Percentiles rank a stretch among this genome's conserved stretches.
These are phyloP conservation scores for Etheostoma spectabile DNA, from an alignment of 2,113 vertebrate species.

Conservation along the genomic window DNA sequence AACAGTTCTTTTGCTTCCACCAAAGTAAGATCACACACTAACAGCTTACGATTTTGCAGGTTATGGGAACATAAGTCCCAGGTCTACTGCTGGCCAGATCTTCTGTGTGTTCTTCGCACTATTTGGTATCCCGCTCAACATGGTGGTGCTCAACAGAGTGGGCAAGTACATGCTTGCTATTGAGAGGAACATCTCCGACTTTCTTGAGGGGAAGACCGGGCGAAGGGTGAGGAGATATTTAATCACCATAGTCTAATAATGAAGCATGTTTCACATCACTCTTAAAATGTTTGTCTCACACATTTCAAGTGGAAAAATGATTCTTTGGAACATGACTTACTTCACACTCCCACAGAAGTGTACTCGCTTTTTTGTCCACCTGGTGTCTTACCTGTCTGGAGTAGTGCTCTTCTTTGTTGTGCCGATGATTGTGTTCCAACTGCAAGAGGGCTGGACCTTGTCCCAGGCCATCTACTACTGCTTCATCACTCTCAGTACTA, in stretches of 20 bases:
- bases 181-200: constrained; percentile 76
- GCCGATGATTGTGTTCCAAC: constrained; percentile 88
- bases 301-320: no score
- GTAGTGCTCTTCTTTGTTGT: constrained; percentile 87
- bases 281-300: not conserved
- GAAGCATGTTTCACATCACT: not conserved
- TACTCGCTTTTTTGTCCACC: constrained; percentile 82
- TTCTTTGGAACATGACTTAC: not conserved
- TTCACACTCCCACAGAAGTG: constrained; percentile 72
- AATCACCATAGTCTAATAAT: not conserved
- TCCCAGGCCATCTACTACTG: constrained; percentile 91
- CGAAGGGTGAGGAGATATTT: constrained; percentile 66
- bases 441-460: constrained; percentile 90
- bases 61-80: constrained; percentile 91
- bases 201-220: constrained; percentile 68
- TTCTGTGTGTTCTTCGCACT: constrained; percentile 93
- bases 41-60: constrained; percentile 78
- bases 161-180: constrained; percentile 89
- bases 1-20: not conserved
- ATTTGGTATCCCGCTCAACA: constrained; percentile 92
- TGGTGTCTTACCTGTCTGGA: constrained; percentile 83
- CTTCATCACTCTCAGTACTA: constrained; percentile 94
- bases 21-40: not conserved
- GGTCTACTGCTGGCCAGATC: constrained; percentile 83
- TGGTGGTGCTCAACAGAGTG: constrained; percentile 90